Evolutionary conservation across 2,888 invertebrate species (phyloP), one percentile per base, ranked within the genome.

Genomic region (Tridacna gigas): DNA sequence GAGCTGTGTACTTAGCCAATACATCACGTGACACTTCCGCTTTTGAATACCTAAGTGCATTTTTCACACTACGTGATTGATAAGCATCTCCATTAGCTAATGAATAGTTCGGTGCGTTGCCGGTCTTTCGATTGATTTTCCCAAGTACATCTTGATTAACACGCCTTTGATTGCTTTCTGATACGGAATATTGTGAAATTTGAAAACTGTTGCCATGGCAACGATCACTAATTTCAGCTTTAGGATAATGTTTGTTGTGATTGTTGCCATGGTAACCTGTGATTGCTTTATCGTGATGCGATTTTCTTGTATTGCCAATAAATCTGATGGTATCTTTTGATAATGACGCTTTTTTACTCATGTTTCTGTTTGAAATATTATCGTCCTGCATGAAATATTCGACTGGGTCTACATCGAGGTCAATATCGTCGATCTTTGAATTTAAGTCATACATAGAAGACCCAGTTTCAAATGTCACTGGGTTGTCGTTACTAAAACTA

Each of bases 401-500:
- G 4, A 87, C 86, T 4, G 86, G 86, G 28, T 87, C 86, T 18
- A 87, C 82, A 74, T 82, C 80, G 22, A 80, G 66, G 67, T 87
- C 86, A 37, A 87, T 87, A 63, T 87, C 86, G 20, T 87, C 84
- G 22, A 87, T 80, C 37, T 81, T 77, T 28, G 78, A 80, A 47
- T 84, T 84, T 28, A 87, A 69, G 48, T 84, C 84, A n/a, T 80
- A 51, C 71, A 71, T 71, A 12, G 71, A 51, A 13, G 48, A 71
- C 48, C 71, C 71, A 12, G 51, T 48, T 4, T 25, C 71, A 18
- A 71, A 71, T 20, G 18, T 48, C 7, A 25, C 26, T 20, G 56
- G 22, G 12, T 12, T 37, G 26, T 48, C 22, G 22, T 71, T 25
- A 20, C 13, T 25, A 22, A 22, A 48, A 4, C 12, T 13, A 22